Evolutionary conservation across 2,888 invertebrate genomes (phyloP).

Genomic region (Eristalis pertinax): DNA sequence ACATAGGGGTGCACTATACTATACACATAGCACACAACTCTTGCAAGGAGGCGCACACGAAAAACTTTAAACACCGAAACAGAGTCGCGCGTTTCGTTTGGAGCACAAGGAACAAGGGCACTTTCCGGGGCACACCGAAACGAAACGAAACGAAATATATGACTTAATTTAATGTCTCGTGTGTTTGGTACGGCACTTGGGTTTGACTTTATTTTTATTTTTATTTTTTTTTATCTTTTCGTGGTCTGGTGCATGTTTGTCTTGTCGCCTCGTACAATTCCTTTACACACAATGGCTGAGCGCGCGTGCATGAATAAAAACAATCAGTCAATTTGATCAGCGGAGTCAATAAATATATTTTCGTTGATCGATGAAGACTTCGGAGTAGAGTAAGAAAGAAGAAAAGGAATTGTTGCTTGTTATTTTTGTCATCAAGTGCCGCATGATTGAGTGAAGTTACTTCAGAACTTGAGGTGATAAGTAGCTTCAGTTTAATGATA

Average conservation of each 20-base stretch:
- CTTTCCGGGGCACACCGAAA: slow-evolving; percentile 65
- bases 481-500: neutral
- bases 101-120: slow-evolving; percentile 60
- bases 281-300: slow-evolving; percentile 61
- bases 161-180: slow-evolving; percentile 75
- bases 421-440: neutral
- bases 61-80: slow-evolving; percentile 23
- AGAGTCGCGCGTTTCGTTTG: slow-evolving; percentile 49
- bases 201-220: slow-evolving; percentile 27
- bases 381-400: slow-evolving; percentile 18
- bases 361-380: slow-evolving; percentile 61
- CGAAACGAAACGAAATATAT: slow-evolving; percentile 62
- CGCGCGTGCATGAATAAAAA: slow-evolving; percentile 78
- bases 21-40: slow-evolving; percentile 16
- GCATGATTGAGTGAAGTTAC: neutral
- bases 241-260: slow-evolving; percentile 63
- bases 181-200: slow-evolving; percentile 67
- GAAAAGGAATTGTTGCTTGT: neutral
- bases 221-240: slow-evolving; percentile 48
- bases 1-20: slow-evolving; percentile 49
- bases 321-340: slow-evolving; percentile 81
- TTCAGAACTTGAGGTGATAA: neutral
- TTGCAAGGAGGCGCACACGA: slow-evolving; percentile 26
- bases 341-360: slow-evolving; percentile 80
- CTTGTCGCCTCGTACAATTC: slow-evolving; percentile 50